Percentiles rank a stretch among this genome's conserved stretches.
These are phyloP conservation scores for Paramormyrops hopkinsi DNA, from an alignment of 2,797 vertebrate species.

Conservation along the genomic window DNA sequence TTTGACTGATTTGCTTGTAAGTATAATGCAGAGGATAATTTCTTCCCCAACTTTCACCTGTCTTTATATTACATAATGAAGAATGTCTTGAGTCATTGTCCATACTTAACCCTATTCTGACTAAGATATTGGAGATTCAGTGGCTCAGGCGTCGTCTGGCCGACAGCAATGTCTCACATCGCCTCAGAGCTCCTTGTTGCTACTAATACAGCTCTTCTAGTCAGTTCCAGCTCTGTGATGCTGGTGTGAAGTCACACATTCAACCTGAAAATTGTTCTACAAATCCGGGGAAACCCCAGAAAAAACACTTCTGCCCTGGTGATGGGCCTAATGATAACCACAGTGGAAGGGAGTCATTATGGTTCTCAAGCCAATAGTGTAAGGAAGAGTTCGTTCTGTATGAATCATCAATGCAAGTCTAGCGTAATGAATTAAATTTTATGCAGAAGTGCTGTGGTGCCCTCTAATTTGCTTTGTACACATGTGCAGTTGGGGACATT, in stretches of 20 bases:
- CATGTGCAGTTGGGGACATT: neutral
- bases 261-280: neutral
- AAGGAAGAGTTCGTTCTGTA: neutral
- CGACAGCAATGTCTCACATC: neutral
- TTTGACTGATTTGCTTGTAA: neutral
- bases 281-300: neutral
- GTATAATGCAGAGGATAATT: neutral
- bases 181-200: neutral
- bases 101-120: neutral
- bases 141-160: neutral
- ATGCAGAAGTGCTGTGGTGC: neutral
- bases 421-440: neutral
- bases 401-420: neutral
- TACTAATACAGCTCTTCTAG: neutral
- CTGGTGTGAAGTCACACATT: neutral
- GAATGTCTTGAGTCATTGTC: neutral
- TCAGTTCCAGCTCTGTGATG: neutral
- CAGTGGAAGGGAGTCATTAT: neutral
- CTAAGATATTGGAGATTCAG: neutral
- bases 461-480: neutral
- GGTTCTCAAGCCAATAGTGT: neutral
- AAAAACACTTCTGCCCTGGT: neutral
- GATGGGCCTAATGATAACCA: neutral
- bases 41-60: neutral
- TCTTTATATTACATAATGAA: neutral